Base-by-base conservation (phyloP, 2,888 invertebrate species). In the Molorchus minor region DNA sequence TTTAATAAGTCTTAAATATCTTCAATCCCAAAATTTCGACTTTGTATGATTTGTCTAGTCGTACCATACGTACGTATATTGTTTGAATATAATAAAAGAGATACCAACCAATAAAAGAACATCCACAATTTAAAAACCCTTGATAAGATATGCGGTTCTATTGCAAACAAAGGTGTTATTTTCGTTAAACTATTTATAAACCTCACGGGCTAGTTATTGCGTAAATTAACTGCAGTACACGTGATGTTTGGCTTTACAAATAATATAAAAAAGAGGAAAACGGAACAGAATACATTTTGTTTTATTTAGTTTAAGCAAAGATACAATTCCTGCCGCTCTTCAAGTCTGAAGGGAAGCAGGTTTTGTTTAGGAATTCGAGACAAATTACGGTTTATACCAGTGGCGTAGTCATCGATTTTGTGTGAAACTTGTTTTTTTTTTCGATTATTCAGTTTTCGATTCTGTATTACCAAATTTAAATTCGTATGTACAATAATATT, bases 301-400 rank as follows among this genome's bases (percentile, higher is more conserved):
- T 33, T 10, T 33, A 33, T n/a, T 33, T n/a, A 33, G 3, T 12
- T 33, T 33, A 33, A n/a, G 3, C n/a, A 33, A n/a, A 33, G 33
- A 33, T 29, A 29, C 8, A 10, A n/a, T 13, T 35, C 33, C 3
- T 35, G 47, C 35, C 35, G 47, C 47, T 19, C 47, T 35, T 5
- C 10, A 17, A 19, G 35, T 47, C 35, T 12, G 12, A 29, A 25
- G 7, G 29, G 29, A 12, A 29, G 25, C 44, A 7, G 19, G 33
- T 35, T 35, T 20, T n/a, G 35, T 1, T n/a, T 47, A 17, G 47
- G 35, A 47, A 47, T 35, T 20, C 35, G 16, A 35, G 16, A 35
- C 35, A 47, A 47, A 35, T 35, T 45, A 45, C 30, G 33, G 19
- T 30, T 30, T 45, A 30, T 17, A 3, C 15, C 45, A 29, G 20